phyloP scores from a whole-genome alignment of 2,888 invertebrate genomes.

The Heliconius aoede region DNA sequence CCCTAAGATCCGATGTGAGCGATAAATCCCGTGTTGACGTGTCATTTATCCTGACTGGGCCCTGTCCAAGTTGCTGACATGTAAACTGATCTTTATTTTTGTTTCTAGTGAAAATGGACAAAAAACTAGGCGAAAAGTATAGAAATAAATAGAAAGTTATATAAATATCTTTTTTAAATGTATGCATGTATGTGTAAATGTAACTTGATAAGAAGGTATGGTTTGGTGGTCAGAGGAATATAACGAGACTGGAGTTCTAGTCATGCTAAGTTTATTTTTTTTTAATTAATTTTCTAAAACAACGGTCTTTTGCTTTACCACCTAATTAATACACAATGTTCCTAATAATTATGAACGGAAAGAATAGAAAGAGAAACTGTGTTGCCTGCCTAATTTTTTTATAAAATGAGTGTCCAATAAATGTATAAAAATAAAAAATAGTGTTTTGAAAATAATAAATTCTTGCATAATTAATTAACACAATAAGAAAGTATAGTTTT shows the following conservation, averaged over 20 bases:
- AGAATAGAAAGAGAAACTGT: too few relatives aligned
- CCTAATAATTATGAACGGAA: too few relatives aligned
- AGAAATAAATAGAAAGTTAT: too few relatives aligned
- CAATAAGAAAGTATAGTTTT: not conserved
- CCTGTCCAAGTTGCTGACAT: conserved; percentile 24
- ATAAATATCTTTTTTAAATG: too few relatives aligned
- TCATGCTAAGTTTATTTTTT: too few relatives aligned
- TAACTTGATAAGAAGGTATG: too few relatives aligned
- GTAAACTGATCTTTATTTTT: conserved; percentile 12
- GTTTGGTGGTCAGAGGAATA: too few relatives aligned
- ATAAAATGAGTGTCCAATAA: not conserved
- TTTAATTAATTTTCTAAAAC: too few relatives aligned
- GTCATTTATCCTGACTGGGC: conserved; percentile 44
- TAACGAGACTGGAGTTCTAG: too few relatives aligned
- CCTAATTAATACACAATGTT: not conserved
- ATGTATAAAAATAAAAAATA: too few relatives aligned
- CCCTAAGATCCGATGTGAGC: conserved; percentile 34
- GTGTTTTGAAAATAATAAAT: not conserved
- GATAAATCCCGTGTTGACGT: conserved; percentile 46
- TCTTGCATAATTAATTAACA: conserved; percentile 14
- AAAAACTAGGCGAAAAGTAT: not conserved
- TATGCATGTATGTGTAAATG: too few relatives aligned
- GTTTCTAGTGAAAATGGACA: conserved; percentile 2
- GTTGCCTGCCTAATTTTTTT: too few relatives aligned
- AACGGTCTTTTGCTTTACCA: not conserved